phyloP scores from a whole-genome alignment of 2,113 vertebrate genomes.

The Corynorhinus townsendii region DNA sequence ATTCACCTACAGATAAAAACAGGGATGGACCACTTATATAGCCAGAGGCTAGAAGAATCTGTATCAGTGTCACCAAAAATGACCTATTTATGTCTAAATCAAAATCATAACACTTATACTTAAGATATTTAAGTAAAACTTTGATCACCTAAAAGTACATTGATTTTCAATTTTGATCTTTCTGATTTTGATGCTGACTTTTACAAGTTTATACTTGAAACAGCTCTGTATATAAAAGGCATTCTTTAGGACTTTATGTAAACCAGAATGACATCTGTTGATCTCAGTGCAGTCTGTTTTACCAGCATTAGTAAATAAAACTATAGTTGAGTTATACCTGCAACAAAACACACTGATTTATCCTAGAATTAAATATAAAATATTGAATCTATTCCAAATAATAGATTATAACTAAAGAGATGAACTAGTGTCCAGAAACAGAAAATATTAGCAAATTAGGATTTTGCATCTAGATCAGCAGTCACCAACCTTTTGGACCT shows the following conservation, averaged over 20 bases:
- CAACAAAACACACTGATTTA: neutral
- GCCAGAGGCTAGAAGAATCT: neutral
- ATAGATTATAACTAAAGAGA: neutral
- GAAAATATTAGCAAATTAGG: constrained; percentile 23
- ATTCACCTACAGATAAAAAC: neutral
- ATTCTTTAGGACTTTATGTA: constrained; percentile 28
- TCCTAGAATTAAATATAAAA: constrained; percentile 6
- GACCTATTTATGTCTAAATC: neutral
- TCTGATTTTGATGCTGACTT: neutral
- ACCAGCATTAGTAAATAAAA: neutral
- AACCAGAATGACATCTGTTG: neutral
- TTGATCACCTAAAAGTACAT: neutral
- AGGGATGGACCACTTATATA: neutral
- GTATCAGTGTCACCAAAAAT: neutral
- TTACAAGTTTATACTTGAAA: neutral
- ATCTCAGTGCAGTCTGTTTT: neutral
- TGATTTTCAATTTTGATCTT: neutral
- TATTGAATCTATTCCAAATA: constrained; percentile 13
- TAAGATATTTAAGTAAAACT: neutral
- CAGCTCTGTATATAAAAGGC: neutral
- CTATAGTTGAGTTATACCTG: neutral
- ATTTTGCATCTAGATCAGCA: neutral
- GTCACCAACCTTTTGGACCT: too few species aligned
- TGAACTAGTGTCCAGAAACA: neutral
- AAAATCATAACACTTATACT: neutral